phyloP scores from a whole-genome alignment of 2,888 invertebrate genomes.

The Drosophila mimetica region DNA sequence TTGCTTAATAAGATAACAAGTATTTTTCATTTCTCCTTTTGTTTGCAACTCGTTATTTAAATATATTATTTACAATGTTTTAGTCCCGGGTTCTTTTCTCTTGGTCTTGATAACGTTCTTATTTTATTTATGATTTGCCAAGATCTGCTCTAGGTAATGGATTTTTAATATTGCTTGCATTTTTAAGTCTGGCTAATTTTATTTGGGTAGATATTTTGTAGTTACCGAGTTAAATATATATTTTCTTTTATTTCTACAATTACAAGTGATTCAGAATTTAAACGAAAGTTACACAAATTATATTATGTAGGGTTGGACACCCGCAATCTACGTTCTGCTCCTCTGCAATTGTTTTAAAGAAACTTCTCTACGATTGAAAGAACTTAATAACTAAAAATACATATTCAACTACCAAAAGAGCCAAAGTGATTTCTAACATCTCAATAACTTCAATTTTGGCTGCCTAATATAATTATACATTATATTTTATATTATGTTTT shows the following conservation, averaged over 20 bases:
- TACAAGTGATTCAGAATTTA: constrained; percentile 29
- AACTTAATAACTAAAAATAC: constrained; percentile 42
- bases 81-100: constrained; percentile 13
- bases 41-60: constrained; percentile 10
- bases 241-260: constrained; percentile 29
- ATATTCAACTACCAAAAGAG: constrained; percentile 26
- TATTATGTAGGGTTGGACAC: constrained; percentile 3
- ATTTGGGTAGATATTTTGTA: constrained; percentile 41
- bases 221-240: constrained; percentile 34
- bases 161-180: constrained; percentile 67
- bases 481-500: neutral
- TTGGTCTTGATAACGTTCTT: constrained; percentile 1
- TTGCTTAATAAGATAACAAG: constrained; percentile 11
- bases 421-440: constrained; percentile 17
- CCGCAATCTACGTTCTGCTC: constrained; percentile 11
- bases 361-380: constrained; percentile 11
- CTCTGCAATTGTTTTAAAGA: constrained; percentile 12
- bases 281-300: constrained; percentile 28
- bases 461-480: constrained; percentile 16
- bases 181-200: constrained; percentile 58
- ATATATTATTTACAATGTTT: constrained; percentile 18
- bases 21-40: constrained; percentile 17
- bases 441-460: constrained; percentile 35
- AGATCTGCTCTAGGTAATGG: constrained; percentile 26
- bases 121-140: constrained; percentile 9